Percentiles rank a stretch among this genome's conserved stretches.
Evolutionary conservation across 2,797 vertebrate genomes (phyloP).

Genomic region (Enteromius thamalakanensis): DNA sequence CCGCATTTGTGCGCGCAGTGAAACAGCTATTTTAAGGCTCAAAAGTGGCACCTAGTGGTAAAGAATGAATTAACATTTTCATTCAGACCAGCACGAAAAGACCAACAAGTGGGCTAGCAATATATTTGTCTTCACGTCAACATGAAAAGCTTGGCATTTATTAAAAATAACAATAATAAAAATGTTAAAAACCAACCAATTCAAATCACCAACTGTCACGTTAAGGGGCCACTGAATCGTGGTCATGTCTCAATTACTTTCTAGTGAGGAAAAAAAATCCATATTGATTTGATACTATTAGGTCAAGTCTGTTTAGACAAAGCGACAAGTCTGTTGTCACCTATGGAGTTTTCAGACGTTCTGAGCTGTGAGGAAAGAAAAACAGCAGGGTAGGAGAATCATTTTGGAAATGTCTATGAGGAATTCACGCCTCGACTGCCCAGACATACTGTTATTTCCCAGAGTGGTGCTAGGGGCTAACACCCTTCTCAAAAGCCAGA

Average conservation of each 20-base stretch:
- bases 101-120: too few relatives aligned
- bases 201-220: background rate
- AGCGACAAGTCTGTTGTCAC: slow-evolving; percentile 20
- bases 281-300: slow-evolving; percentile 28
- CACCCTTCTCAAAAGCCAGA: slow-evolving; percentile 26
- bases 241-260: slow-evolving; percentile 37
- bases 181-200: background rate
- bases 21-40: too few relatives aligned
- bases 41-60: too few relatives aligned
- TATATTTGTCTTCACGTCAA: too few relatives aligned
- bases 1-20: too few relatives aligned
- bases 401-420: slow-evolving; percentile 43
- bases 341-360: slow-evolving; percentile 10
- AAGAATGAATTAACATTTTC: too few relatives aligned
- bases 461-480: slow-evolving; percentile 45
- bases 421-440: slow-evolving; percentile 41
- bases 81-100: too few relatives aligned
- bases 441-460: slow-evolving; percentile 52
- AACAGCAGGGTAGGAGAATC: slow-evolving; percentile 30
- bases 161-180: too few relatives aligned
- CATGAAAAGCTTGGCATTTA: too few relatives aligned
- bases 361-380: slow-evolving; percentile 30
- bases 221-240: slow-evolving; percentile 5
- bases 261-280: slow-evolving; percentile 10
- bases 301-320: slow-evolving; percentile 34